Percentiles rank a stretch among this genome's conserved stretches.
phyloP scores from a whole-genome alignment of 2,113 vertebrate genomes.

The Cheirogaleus medius region DNA sequence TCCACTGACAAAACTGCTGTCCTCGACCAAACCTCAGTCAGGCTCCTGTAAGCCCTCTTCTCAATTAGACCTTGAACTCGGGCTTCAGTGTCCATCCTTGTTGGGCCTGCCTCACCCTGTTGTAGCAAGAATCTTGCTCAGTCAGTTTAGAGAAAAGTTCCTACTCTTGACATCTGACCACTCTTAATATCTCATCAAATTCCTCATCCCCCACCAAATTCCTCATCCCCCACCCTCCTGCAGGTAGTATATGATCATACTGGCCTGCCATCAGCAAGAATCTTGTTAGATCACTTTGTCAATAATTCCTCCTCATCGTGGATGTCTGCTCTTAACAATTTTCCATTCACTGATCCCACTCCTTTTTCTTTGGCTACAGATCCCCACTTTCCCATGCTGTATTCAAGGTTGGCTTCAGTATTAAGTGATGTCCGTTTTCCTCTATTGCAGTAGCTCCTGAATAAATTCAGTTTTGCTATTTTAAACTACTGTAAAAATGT shows the following conservation, averaged over 20 bases:
- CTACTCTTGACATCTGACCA: not conserved
- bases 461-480: not conserved
- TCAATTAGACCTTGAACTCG: not conserved
- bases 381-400: not conserved
- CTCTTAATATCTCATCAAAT: not conserved
- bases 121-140: not conserved
- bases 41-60: not conserved
- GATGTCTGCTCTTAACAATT: not conserved
- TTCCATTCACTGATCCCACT: not conserved
- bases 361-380: not conserved
- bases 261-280: not conserved
- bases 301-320: accelerated
- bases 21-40: not conserved
- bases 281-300: not conserved
- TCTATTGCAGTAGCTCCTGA: not conserved
- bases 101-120: not conserved
- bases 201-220: too few species aligned
- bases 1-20: not conserved
- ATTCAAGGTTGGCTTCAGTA: not conserved
- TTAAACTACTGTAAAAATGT: not conserved
- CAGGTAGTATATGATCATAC: not conserved
- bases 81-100: not conserved
- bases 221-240: not conserved
- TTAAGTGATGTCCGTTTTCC: not conserved
- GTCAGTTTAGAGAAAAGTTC: not conserved